Evolutionary conservation across 2,113 vertebrate genomes (phyloP).

Genomic region (Hypocryptadius cinnamomeus): DNA sequence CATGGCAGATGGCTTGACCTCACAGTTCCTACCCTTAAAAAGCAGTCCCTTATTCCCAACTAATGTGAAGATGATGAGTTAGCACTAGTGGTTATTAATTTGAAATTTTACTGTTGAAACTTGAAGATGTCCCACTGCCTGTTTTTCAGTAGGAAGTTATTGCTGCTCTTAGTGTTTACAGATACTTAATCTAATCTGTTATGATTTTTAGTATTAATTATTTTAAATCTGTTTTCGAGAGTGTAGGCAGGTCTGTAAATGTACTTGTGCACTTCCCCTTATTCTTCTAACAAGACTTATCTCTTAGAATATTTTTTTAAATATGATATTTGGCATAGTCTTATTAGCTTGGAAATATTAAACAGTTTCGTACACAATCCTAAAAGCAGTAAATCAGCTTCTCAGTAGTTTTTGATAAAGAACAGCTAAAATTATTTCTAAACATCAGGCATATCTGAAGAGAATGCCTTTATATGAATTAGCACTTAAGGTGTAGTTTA

Average conservation of each 20-base stretch:
- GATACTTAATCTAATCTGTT: background rate
- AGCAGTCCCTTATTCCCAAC: background rate
- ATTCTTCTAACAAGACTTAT: background rate
- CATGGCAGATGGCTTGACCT: background rate
- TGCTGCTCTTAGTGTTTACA: conserved; percentile 51
- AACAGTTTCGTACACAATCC: background rate
- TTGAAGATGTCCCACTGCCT: conserved; percentile 19
- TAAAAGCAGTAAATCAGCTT: background rate
- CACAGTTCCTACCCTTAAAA: background rate
- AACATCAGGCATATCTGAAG: background rate
- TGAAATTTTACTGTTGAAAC: conserved; percentile 50
- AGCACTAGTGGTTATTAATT: conserved; percentile 7
- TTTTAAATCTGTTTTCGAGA: background rate
- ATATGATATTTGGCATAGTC: background rate
- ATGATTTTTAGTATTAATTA: background rate
- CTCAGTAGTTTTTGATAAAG: conserved; percentile 5
- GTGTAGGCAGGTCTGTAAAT: background rate
- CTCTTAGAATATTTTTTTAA: background rate
- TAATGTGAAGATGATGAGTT: background rate
- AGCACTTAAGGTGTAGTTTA: background rate
- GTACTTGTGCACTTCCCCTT: background rate
- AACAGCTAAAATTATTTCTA: background rate
- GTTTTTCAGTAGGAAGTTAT: conserved; percentile 22
- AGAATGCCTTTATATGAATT: background rate
- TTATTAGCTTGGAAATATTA: background rate